Evolutionary conservation across 1,140 invertebrate genomes (phyloP).

Genomic region (Neodiprion pinetum): DNA sequence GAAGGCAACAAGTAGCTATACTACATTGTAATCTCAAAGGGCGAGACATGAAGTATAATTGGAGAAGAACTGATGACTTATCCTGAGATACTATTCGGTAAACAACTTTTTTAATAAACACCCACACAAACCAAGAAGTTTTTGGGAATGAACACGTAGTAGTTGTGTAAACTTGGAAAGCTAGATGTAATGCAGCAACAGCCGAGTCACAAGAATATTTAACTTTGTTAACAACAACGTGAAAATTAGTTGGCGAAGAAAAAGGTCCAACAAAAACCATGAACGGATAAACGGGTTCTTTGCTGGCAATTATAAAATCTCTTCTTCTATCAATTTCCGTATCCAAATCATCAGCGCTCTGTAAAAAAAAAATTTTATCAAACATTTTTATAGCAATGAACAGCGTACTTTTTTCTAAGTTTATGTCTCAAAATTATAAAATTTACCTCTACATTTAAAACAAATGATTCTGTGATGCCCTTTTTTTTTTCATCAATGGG

Average conservation of each 20-base stretch:
- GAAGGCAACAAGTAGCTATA: too few species aligned
- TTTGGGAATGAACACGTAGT: too few species aligned
- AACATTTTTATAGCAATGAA: too few species aligned
- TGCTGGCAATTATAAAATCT: neutral
- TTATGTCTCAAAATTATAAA: too few species aligned
- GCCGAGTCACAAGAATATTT: constrained; percentile 4
- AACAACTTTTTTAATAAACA: too few species aligned
- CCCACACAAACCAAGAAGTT: too few species aligned
- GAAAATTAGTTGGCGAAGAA: constrained; percentile 1
- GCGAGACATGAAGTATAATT: neutral
- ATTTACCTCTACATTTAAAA: constrained; percentile 6
- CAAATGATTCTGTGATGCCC: neutral
- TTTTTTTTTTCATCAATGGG: neutral
- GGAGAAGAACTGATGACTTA: constrained; percentile 13
- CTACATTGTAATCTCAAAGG: too few species aligned
- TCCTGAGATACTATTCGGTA: neutral
- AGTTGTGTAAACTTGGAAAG: neutral
- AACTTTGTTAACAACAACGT: constrained; percentile 11
- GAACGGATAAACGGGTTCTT: constrained; percentile 17
- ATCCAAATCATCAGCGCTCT: constrained; percentile 8
- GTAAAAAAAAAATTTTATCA: neutral
- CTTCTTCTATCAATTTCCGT: neutral
- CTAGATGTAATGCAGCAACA: constrained; percentile 10
- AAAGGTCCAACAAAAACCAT: constrained; percentile 17
- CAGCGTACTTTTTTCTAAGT: too few species aligned